phyloP scores from a whole-genome alignment of 2,797 vertebrate genomes.

The Cuniculus paca region DNA sequence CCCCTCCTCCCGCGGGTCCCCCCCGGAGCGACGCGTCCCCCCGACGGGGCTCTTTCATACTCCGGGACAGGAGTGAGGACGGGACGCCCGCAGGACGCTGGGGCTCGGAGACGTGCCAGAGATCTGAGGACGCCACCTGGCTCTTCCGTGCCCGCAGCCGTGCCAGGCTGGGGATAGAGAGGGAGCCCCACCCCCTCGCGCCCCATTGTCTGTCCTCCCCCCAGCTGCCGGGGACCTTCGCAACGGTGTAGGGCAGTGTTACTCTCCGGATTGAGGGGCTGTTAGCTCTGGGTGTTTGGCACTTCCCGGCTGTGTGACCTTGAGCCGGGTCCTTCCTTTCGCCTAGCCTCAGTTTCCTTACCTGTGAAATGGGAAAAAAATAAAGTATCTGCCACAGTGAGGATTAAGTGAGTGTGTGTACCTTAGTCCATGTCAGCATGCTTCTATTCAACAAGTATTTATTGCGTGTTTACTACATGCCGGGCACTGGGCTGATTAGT shows the following conservation, averaged over 20 bases:
- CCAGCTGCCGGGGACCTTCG: background rate
- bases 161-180: background rate
- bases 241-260: background rate
- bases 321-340: background rate
- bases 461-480: background rate
- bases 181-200: background rate
- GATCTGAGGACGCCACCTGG: constrained; percentile 1
- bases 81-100: constrained; percentile 19
- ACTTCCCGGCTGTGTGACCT: constrained; percentile 43
- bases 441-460: constrained; percentile 74
- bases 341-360: constrained; percentile 57
- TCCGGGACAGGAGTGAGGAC: background rate
- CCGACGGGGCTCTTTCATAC: background rate
- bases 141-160: background rate
- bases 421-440: background rate
- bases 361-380: constrained; percentile 41
- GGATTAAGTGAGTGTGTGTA: background rate
- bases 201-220: background rate
- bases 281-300: background rate
- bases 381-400: background rate
- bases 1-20: constrained; percentile 18
- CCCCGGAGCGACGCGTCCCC: background rate
- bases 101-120: background rate
- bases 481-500: constrained; percentile 3
- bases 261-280: background rate